Evolutionary conservation across 2,888 invertebrate genomes (phyloP), one percentile per base, ranked within the genome.

Genomic region (Cerastis rubricosa): DNA sequence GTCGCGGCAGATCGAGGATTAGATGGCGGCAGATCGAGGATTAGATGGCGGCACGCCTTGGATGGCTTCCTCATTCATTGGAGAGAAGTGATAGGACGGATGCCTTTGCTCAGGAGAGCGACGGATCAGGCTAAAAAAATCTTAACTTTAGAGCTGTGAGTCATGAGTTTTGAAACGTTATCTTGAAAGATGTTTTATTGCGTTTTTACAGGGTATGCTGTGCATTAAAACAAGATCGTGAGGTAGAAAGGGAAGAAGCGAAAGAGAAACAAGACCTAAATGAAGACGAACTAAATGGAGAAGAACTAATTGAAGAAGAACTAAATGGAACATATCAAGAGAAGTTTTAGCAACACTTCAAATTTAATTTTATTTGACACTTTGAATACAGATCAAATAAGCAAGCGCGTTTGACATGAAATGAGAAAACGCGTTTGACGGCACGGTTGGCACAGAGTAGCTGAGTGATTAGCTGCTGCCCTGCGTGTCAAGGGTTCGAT

Each of bases 181-280:
- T 2, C 2, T 59, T 25, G 25, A 17, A 29, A 29, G 17, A 57
- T 8, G 17, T 59, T 59, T 17, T 25, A 29, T 29, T 43, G 4
- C 2, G 19, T 12, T 9, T 9, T 72, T 73, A 22, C 73, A 75
- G 75, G 25, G 43, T 73, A 35, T 75, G 54, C 35, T 73, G 75
- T 73, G 73, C 64, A 17, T 64, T 75, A 40, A 73, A 54, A 19
- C 63, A 45, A 4, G 73, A 64, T 54, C 51, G 63, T 12, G 17
- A 63, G 25, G 63, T 22, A 45, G 72, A 75, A 71, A 63, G 17
- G 2, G 22, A 29, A 22, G 35, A 45, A 51, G 43, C 64, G 8
- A 45, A 54, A 54, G 54, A n/a, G 54, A 54, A 54, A 22, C 19
- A 7, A 64, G 14, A n/a, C 14, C 8, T 29, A 17, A 25, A 35